Evolutionary conservation across 2,797 vertebrate species (phyloP).

Genomic region (Hozukius guyotensis): DNA sequence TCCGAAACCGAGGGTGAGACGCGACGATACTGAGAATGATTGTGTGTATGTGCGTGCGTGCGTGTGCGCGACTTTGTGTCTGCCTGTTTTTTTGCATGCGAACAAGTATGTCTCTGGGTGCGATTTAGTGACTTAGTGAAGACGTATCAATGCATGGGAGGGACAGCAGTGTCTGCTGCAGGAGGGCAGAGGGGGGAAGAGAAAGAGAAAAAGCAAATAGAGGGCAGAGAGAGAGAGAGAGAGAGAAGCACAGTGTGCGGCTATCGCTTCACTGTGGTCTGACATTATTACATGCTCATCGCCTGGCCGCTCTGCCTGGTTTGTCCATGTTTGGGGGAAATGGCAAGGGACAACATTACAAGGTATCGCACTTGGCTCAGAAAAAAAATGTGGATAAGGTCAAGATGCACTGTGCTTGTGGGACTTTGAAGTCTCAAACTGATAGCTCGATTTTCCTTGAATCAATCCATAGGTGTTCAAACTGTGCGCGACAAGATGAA

Average conservation of each 20-base stretch:
- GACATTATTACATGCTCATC: conserved; percentile 69
- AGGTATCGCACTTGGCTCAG: conserved; percentile 59
- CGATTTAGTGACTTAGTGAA: conserved; percentile 19
- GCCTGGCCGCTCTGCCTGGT: conserved; percentile 29
- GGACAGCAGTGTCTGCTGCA: conserved; percentile 6
- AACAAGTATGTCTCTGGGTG: conserved; percentile 1
- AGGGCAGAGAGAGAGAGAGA: not conserved
- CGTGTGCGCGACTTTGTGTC: not conserved
- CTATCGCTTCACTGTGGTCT: conserved; percentile 46
- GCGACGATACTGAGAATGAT: conserved; percentile 50
- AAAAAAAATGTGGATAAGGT: conserved; percentile 44
- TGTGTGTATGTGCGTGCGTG: not conserved
- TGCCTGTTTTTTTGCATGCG: not conserved
- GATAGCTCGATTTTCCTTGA: conserved; percentile 14
- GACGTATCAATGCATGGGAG: conserved; percentile 8
- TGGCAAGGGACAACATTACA: conserved; percentile 65
- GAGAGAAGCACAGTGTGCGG: conserved; percentile 23
- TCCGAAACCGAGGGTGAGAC: conserved; percentile 30
- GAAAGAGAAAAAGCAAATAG: not conserved
- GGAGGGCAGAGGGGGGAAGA: not conserved
- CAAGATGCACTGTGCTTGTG: conserved; percentile 29
- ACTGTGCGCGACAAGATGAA: not conserved
- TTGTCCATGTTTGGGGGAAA: conserved; percentile 50
- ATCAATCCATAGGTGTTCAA: conserved; percentile 14
- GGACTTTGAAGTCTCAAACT: conserved; percentile 7